Conservation (phyloP, 2,888 invertebrate genomes). For the Onchidella celtica region DNA sequence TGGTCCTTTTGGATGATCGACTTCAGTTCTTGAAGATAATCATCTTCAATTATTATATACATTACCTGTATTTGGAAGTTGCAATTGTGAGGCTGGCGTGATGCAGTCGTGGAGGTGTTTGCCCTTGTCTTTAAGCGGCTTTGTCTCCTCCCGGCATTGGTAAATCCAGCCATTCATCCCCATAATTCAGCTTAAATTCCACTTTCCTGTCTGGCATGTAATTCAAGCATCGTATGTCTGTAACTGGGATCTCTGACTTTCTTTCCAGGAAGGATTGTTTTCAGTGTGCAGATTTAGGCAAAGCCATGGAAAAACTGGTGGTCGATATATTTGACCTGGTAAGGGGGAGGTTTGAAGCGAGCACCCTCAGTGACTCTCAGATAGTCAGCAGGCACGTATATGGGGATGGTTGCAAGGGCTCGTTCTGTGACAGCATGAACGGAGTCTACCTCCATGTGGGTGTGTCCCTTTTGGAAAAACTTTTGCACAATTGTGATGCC, state of each 20-base stretch:
- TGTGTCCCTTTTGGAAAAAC: constrained; percentile 53
- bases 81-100: background rate
- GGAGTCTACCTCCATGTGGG: constrained; percentile 52
- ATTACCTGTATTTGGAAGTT: background rate
- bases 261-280: constrained; percentile 41
- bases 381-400: constrained; percentile 36
- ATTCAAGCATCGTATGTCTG: constrained; percentile 38
- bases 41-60: no score
- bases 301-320: constrained; percentile 48
- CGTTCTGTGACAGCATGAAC: constrained; percentile 44
- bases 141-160: background rate
- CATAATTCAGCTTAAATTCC: background rate
- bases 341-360: background rate
- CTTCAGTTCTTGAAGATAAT: background rate
- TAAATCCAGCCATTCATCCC: background rate
- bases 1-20: background rate
- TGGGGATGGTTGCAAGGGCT: constrained; percentile 26
- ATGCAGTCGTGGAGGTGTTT: background rate
- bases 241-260: constrained; percentile 43
- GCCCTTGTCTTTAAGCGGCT: background rate
- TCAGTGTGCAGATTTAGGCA: constrained; percentile 31
- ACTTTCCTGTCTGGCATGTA: constrained; percentile 37
- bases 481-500: constrained; percentile 42
- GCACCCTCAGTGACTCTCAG: background rate
- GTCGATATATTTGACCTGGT: constrained; percentile 45